A percentile compares a stretch with the other conserved stretches of the same genome.
Evolutionary conservation across 1,140 invertebrate genomes (phyloP).

Genomic region (Nomia melanderi): DNA sequence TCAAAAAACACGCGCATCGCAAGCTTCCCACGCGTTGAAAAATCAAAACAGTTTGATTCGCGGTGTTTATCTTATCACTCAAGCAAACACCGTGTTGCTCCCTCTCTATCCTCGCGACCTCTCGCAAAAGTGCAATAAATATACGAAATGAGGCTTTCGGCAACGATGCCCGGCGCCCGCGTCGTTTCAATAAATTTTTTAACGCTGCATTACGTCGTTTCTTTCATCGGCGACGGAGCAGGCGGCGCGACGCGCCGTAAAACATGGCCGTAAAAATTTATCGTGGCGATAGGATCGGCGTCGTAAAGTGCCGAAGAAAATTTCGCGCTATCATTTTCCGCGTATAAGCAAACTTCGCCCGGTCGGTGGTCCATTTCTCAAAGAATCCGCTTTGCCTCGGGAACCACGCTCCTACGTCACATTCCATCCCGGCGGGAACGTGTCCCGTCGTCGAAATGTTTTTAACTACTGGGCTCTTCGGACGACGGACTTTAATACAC

Average conservation of each 20-base stretch:
- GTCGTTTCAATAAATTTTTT: not conserved
- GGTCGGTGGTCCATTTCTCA: not conserved
- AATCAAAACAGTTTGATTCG: too few species aligned
- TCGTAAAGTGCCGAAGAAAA: not conserved
- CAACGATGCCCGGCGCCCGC: not conserved
- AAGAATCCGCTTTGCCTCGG: not conserved
- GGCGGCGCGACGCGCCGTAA: not conserved
- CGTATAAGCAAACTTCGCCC: not conserved
- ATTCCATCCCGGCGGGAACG: too few species aligned
- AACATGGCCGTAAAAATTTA: not conserved
- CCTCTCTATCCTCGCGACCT: too few species aligned
- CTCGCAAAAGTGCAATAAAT: not conserved
- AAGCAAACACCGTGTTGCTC: too few species aligned
- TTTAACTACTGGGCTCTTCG: too few species aligned
- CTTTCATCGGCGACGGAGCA: not conserved
- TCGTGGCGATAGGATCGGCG: constrained; percentile 8
- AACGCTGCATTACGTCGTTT: not conserved
- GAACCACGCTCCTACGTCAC: too few species aligned
- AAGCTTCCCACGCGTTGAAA: too few species aligned
- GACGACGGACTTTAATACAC: too few species aligned
- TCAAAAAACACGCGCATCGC: too few species aligned
- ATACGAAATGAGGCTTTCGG: not conserved
- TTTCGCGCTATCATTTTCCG: not conserved
- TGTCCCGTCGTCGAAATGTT: too few species aligned
- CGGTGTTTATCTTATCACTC: too few species aligned